Evolutionary conservation across 2,888 invertebrate genomes (phyloP), one percentile per base, ranked within the genome.

Genomic region (Augochlorella aurata): DNA sequence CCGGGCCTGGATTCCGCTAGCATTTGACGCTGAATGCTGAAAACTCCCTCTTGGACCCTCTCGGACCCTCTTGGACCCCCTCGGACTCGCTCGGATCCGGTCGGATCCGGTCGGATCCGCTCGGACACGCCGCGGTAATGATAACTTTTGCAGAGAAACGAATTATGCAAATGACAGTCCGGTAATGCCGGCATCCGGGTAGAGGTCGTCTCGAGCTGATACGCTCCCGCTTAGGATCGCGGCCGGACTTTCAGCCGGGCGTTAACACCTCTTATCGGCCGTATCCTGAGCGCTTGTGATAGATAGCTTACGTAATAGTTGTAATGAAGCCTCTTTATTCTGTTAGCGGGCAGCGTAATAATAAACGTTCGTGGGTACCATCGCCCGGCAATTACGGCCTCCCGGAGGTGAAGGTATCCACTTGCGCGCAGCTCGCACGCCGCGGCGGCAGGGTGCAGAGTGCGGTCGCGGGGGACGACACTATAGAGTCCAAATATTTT

Each of bases 241-340:
- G 49, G 61, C 10, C 52, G 73, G 65, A 49, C 45, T 67, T 85
- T 58, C 50, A 76, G 63, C 44, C 77, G 67, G n/a, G 65, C 74
- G 79, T 86, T 85, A 86, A 61, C 86, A 79, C 79, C 67, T 79
- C 74, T 70, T 76, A 82, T 80, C 79, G 68, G n/a, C 66, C 61
- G 67, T 74, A 65, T 44, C 68, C 54, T 52, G 66, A 73, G 47
- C 72, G 58, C 74, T 74, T 67, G 49, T 76, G 77, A 77, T 78
- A 76, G 79, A 85, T 85, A 74, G 71, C 67, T 83, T 70, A 44
- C 74, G 70, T 85, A 85, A 85, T 79, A 82, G 77, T 85, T 77
- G 63, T 79, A 78, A 82, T 77, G 74, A 82, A 73, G 82, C 76
- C 74, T 74, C 79, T 74, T 85, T 79, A 85, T 85, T 85, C 79